These are phyloP conservation scores for Eumerus sabulonum DNA, from an alignment of 2,888 invertebrate genomes.

Conservation along the genomic window DNA sequence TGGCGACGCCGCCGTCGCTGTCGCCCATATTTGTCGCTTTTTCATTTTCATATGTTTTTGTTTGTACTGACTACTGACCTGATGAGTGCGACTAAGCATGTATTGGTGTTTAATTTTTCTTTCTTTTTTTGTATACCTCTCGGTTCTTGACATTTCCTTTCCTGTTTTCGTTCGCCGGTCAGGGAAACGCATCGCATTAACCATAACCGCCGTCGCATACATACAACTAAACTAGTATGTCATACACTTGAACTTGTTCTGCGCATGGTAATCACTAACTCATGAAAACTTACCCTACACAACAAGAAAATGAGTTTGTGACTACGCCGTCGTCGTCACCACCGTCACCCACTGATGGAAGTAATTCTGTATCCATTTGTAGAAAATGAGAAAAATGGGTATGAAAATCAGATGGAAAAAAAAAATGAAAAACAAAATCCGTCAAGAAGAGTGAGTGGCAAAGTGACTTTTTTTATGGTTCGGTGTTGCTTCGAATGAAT, in stretches of 20 bases:
- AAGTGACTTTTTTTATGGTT: neutral
- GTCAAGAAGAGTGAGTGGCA: no score
- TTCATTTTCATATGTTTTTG: conserved; percentile 25
- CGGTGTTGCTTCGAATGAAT: neutral
- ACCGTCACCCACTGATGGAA: conserved; percentile 7
- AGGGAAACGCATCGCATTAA: conserved; percentile 38
- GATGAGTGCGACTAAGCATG: conserved; percentile 33
- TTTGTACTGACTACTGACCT: conserved; percentile 56
- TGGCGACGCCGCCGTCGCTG: conserved; percentile 22
- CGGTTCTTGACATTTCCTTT: conserved; percentile 45
- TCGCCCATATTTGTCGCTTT: neutral
- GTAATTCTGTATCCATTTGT: conserved; percentile 15
- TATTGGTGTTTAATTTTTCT: conserved; percentile 19
- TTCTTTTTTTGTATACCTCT: conserved; percentile 18
- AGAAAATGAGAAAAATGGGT: no score
- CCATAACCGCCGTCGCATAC: neutral
- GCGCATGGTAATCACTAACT: conserved; percentile 51
- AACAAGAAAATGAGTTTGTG: conserved; percentile 16
- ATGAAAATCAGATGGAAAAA: neutral
- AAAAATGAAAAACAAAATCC: neutral
- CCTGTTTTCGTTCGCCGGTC: conserved; percentile 50
- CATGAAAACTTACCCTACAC: conserved; percentile 57
- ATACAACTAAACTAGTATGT: conserved; percentile 7
- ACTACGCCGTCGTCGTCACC: conserved; percentile 18
- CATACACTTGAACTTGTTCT: conserved; percentile 65